These are phyloP conservation scores for Anagyrus pseudococci DNA, from an alignment of 2,888 invertebrate genomes.

Conservation along the genomic window DNA sequence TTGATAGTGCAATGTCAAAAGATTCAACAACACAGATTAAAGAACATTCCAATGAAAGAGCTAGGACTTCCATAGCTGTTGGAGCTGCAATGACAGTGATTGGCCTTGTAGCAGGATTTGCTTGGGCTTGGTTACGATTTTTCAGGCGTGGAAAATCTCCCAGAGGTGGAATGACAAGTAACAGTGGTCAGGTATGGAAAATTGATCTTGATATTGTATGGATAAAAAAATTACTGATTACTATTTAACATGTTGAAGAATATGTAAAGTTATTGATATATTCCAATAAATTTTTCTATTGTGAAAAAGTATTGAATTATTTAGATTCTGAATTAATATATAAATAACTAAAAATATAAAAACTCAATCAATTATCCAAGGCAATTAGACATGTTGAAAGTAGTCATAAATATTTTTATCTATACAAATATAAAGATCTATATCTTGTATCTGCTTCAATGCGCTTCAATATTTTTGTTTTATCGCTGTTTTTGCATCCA, in stretches of 20 bases:
- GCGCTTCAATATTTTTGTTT: conserved; percentile 39
- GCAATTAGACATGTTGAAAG: not conserved
- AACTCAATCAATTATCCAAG: too few species aligned
- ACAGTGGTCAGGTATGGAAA: conserved; percentile 60
- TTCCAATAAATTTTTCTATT: not conserved
- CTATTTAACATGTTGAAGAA: not conserved
- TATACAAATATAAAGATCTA: conserved; percentile 4
- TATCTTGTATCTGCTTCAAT: conserved; percentile 29
- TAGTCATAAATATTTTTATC: conserved; percentile 25
- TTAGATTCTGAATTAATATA: too few species aligned
- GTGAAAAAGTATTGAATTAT: not conserved
- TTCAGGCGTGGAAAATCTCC: conserved; percentile 55
- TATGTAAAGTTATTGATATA: too few species aligned
- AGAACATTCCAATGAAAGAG: conserved; percentile 40
- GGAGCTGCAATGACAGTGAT: conserved; percentile 54
- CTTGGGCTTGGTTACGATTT: conserved; percentile 56
- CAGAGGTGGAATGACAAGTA: conserved; percentile 54
- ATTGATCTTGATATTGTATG: not conserved
- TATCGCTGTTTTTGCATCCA: conserved; percentile 38
- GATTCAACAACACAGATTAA: conserved; percentile 34
- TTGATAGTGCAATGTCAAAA: conserved; percentile 18
- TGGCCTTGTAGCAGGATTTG: conserved; percentile 51
- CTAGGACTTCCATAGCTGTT: conserved; percentile 51
- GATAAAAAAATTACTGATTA: not conserved
- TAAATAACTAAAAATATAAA: too few species aligned